Evolutionary conservation across 2,113 vertebrate species (phyloP).

Genomic region (Noturus placidus): DNA sequence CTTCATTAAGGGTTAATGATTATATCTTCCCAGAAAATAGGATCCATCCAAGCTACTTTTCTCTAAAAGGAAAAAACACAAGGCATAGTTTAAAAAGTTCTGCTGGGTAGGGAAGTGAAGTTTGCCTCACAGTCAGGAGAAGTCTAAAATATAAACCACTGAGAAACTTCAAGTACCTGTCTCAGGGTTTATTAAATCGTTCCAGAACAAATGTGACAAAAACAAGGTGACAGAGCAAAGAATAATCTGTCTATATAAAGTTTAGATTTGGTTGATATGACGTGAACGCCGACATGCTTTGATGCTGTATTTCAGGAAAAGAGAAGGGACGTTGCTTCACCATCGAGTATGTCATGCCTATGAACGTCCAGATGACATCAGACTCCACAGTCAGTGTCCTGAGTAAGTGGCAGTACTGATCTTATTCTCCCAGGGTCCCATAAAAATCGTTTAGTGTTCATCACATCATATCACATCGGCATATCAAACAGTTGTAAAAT

Average conservation of each 20-base stretch:
- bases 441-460: neutral
- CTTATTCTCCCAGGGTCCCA: neutral
- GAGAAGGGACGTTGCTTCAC: slow-evolving; percentile 92
- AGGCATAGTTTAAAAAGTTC: too few species aligned
- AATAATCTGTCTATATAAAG: neutral
- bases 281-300: neutral
- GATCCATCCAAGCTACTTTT: too few species aligned
- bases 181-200: neutral
- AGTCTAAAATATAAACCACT: neutral
- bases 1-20: too few species aligned
- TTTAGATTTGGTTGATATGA: neutral
- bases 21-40: too few species aligned
- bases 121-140: too few species aligned
- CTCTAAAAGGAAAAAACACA: too few species aligned
- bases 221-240: neutral
- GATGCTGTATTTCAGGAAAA: slow-evolving; percentile 77
- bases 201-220: neutral
- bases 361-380: slow-evolving; percentile 88
- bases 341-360: slow-evolving; percentile 94
- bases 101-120: too few species aligned
- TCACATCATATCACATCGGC: neutral
- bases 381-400: slow-evolving; percentile 92
- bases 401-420: slow-evolving; percentile 75
- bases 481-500: neutral
- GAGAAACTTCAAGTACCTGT: neutral